Evolutionary conservation across 2,113 vertebrate genomes (phyloP).

Genomic region (Polypterus senegalus): DNA sequence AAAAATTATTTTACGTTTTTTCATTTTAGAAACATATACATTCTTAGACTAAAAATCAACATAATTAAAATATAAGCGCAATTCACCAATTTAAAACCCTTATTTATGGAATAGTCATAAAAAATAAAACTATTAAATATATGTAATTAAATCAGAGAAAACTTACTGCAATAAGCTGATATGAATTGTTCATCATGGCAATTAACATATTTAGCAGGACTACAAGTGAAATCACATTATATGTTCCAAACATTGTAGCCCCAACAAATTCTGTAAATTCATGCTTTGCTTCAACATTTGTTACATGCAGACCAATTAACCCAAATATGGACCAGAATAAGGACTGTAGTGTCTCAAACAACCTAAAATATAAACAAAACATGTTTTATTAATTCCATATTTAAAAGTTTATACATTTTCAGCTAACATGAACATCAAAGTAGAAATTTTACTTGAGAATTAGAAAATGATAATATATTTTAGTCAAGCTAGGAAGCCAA

Average conservation of each 20-base stretch:
- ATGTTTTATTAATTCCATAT: no score
- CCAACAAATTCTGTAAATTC: conserved; percentile 93
- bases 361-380: conserved; percentile 40
- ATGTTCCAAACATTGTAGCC: conserved; percentile 92
- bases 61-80: no score
- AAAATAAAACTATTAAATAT: background rate
- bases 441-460: no score
- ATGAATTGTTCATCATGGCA: conserved; percentile 99
- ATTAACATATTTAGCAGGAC: conserved; percentile 98
- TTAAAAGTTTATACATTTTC: no score
- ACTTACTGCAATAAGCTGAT: conserved; percentile 96
- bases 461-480: no score
- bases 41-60: no score
- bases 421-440: no score
- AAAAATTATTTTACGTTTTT: no score
- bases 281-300: conserved; percentile 73
- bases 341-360: conserved; percentile 90
- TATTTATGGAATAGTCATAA: background rate
- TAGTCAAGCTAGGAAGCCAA: no score
- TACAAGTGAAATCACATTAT: conserved; percentile 91
- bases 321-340: conserved; percentile 97
- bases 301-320: conserved; percentile 84
- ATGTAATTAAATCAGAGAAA: background rate
- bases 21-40: no score
- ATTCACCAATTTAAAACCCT: no score